Evolutionary conservation across 2,888 invertebrate genomes (phyloP).

Genomic region (Isoperla grammatica): DNA sequence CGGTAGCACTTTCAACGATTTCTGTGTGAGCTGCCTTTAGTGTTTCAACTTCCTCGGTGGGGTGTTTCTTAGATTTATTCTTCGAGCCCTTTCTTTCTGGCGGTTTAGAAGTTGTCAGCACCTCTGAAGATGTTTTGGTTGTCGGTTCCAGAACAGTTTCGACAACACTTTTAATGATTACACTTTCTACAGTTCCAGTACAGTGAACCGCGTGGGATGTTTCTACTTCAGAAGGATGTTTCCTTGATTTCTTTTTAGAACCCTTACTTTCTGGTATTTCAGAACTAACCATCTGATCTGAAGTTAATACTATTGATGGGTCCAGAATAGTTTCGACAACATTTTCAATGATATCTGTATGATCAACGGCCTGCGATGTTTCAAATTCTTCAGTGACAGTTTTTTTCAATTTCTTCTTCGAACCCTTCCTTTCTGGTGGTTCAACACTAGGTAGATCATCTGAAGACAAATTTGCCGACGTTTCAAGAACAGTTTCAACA

Average conservation of each 20-base stretch:
- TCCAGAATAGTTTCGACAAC: not conserved
- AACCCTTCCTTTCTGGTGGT: too few relatives aligned
- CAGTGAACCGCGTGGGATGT: too few relatives aligned
- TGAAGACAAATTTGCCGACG: too few relatives aligned
- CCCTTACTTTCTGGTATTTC: not conserved
- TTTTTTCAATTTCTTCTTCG: not conserved
- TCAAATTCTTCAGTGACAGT: not conserved
- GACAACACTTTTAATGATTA: not conserved
- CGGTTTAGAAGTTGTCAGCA: not conserved
- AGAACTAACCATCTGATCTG: not conserved
- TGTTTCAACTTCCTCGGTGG: not conserved
- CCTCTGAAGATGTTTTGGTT: too few relatives aligned
- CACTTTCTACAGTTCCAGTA: too few relatives aligned
- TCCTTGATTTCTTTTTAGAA: not conserved
- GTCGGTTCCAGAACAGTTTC: too few relatives aligned
- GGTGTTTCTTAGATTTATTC: not conserved
- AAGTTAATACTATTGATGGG: too few relatives aligned
- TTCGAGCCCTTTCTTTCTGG: not conserved
- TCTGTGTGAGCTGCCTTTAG: too few relatives aligned
- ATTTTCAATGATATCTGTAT: not conserved
- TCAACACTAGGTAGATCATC: too few relatives aligned
- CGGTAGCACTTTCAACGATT: too few relatives aligned
- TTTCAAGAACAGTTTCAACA: too few relatives aligned
- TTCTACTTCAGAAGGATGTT: not conserved
- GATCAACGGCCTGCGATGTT: not conserved